Conservation (phyloP, 2,797 vertebrate genomes). For the Sphaeramia orbicularis region DNA sequence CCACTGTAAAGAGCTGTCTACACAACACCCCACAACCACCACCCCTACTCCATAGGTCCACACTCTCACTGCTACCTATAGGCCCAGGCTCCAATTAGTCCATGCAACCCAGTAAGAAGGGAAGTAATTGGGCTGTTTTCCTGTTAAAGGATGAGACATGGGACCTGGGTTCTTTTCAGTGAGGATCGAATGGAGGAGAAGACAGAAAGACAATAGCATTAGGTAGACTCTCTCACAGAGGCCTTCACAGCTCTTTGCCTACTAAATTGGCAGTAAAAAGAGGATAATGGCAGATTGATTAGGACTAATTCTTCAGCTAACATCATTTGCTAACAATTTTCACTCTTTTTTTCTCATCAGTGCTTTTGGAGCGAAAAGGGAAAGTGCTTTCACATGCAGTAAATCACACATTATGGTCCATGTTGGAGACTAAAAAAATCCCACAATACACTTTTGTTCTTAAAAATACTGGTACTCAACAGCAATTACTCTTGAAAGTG, state of each 20-base stretch:
- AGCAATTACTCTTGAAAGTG: conserved; percentile 44
- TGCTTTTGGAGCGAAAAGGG: conserved; percentile 51
- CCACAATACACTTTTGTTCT: conserved; percentile 84
- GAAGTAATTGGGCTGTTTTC: conserved; percentile 85
- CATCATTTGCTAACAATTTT: conserved; percentile 76
- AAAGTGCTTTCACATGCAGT: conserved; percentile 82
- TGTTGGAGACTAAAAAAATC: conserved; percentile 55
- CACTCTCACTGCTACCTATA: conserved; percentile 37
- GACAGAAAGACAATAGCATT: conserved; percentile 82
- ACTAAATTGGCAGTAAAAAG: conserved; percentile 79
- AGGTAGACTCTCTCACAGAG: conserved; percentile 68
- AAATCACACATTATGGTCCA: conserved; percentile 82
- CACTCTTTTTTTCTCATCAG: conserved; percentile 17
- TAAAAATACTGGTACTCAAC: conserved; percentile 39
- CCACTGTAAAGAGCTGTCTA: conserved; percentile 74
- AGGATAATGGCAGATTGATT: conserved; percentile 90
- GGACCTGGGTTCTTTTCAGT: conserved; percentile 69
- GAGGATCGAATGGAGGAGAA: conserved; percentile 31
- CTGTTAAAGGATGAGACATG: conserved; percentile 84
- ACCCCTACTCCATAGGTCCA: conserved; percentile 36
- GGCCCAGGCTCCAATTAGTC: conserved; percentile 80
- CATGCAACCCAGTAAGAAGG: conserved; percentile 66
- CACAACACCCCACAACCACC: conserved; percentile 62
- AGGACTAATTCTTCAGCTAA: conserved; percentile 88
- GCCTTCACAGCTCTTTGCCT: conserved; percentile 70